Evolutionary conservation across 2,888 invertebrate genomes (phyloP).

Genomic region (Pandemis cinnamomeana): DNA sequence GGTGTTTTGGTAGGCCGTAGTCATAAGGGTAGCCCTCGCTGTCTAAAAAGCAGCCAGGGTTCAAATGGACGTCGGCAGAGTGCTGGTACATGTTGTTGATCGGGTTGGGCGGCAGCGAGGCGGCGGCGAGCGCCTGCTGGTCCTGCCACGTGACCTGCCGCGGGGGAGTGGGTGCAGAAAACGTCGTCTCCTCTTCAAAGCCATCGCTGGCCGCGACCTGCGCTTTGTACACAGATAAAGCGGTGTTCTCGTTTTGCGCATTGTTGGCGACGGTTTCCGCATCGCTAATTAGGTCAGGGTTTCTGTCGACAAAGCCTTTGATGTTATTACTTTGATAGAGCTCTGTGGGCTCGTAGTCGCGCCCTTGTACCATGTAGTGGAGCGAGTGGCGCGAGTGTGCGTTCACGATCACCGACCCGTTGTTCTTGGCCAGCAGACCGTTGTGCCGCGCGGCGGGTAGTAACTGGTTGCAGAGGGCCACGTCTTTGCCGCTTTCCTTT

Average conservation of each 20-base stretch:
- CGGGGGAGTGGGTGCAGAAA: conserved; percentile 71
- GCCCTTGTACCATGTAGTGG: conserved; percentile 79
- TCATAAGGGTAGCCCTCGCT: conserved; percentile 92
- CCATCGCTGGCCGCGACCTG: conserved; percentile 68
- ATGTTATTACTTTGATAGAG: conserved; percentile 79
- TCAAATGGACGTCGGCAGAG: conserved; percentile 89
- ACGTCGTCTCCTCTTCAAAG: conserved; percentile 78
- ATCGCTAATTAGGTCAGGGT: conserved; percentile 92
- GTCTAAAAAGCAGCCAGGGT: conserved; percentile 90
- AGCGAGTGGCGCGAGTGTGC: conserved; percentile 85
- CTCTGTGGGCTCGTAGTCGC: conserved; percentile 85
- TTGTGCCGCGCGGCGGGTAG: conserved; percentile 72
- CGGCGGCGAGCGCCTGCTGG: conserved; percentile 71
- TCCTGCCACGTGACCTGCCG: conserved; percentile 85
- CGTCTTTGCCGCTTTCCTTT: conserved; percentile 86
- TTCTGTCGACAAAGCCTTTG: conserved; percentile 86
- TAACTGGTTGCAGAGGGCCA: conserved; percentile 85
- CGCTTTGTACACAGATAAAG: conserved; percentile 76
- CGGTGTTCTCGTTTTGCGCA: conserved; percentile 76
- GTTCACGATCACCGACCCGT: conserved; percentile 81
- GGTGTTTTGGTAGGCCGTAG: conserved; percentile 89
- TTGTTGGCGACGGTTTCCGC: conserved; percentile 86
- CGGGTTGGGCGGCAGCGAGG: conserved; percentile 82
- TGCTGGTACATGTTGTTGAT: conserved; percentile 84
- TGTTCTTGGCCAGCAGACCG: conserved; percentile 83